Evolutionary conservation across 1,140 invertebrate genomes (phyloP).

Genomic region (Sitophilus oryzae): DNA sequence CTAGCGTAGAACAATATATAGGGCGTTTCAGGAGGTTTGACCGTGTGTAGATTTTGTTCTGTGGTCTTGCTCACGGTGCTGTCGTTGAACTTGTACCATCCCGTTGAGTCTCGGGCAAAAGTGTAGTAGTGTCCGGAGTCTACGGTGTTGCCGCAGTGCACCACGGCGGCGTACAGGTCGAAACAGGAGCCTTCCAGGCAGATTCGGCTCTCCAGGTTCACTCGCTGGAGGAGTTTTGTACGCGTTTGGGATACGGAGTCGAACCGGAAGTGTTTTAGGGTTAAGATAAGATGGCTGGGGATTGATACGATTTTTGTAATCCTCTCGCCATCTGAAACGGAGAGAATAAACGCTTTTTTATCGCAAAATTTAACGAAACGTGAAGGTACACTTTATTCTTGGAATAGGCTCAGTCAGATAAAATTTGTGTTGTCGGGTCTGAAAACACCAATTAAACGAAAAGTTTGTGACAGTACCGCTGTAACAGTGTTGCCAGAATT

Average conservation of each 20-base stretch:
- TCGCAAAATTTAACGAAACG: slow-evolving; percentile 2
- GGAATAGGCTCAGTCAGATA: too few species aligned
- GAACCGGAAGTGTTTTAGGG: slow-evolving; percentile 76
- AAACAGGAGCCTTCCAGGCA: slow-evolving; percentile 53
- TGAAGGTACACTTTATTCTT: too few species aligned
- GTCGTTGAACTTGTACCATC: slow-evolving; percentile 82
- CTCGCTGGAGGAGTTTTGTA: slow-evolving; percentile 66
- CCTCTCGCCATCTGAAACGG: slow-evolving; percentile 64
- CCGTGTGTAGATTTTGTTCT: slow-evolving; percentile 52
- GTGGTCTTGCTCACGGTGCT: slow-evolving; percentile 58
- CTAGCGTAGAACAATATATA: slow-evolving; percentile 73
- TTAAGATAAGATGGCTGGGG: slow-evolving; percentile 71
- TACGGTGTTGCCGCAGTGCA: slow-evolving; percentile 74
- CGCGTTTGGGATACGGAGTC: slow-evolving; percentile 62
- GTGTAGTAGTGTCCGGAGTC: slow-evolving; percentile 86
- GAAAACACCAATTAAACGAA: too few species aligned
- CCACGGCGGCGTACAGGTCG: slow-evolving; percentile 71
- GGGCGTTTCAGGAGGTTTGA: slow-evolving; percentile 68
- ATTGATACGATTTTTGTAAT: slow-evolving; percentile 63
- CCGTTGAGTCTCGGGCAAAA: slow-evolving; percentile 60
- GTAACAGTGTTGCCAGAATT: too few species aligned
- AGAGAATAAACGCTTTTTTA: not conserved
- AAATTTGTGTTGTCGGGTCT: too few species aligned
- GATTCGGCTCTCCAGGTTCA: slow-evolving; percentile 57
- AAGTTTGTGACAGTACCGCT: too few species aligned